A percentile compares a stretch with the other conserved stretches of the same genome.
phyloP scores from a whole-genome alignment of 1,140 invertebrate genomes.

The Saxidomus purpurata region DNA sequence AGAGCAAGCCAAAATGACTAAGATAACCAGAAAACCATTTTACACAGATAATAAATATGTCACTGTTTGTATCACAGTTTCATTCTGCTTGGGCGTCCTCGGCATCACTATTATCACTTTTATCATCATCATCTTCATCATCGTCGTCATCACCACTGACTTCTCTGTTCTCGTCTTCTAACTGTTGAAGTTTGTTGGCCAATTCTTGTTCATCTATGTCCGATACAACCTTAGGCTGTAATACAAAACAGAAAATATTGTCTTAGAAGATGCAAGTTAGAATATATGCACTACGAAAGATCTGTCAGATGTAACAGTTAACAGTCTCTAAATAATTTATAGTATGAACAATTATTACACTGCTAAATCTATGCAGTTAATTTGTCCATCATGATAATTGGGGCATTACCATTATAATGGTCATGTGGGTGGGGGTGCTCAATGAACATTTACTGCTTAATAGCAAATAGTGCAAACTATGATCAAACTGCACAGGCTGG shows the following conservation, averaged over 20 bases:
- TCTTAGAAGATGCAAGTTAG: too few species aligned
- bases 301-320: too few species aligned
- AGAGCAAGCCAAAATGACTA: neutral
- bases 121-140: constrained; percentile 85
- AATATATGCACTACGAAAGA: too few species aligned
- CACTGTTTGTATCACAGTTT: constrained; percentile 5
- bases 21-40: neutral
- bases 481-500: too few species aligned
- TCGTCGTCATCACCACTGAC: constrained; percentile 90
- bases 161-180: constrained; percentile 97
- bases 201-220: constrained; percentile 97
- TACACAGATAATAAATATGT: neutral
- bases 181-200: constrained; percentile 96
- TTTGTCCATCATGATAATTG: too few species aligned
- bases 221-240: constrained; percentile 98
- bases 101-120: constrained; percentile 26
- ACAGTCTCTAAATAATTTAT: too few species aligned
- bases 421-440: too few species aligned
- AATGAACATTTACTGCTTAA: too few species aligned
- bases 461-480: too few species aligned
- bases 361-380: too few species aligned
- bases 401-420: too few species aligned
- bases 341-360: too few species aligned
- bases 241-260: constrained; percentile 33
- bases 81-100: constrained; percentile 50